Evolutionary conservation across 2,113 vertebrate genomes (phyloP), one percentile per base, ranked within the genome.

Genomic region (Hemiprocne comata): DNA sequence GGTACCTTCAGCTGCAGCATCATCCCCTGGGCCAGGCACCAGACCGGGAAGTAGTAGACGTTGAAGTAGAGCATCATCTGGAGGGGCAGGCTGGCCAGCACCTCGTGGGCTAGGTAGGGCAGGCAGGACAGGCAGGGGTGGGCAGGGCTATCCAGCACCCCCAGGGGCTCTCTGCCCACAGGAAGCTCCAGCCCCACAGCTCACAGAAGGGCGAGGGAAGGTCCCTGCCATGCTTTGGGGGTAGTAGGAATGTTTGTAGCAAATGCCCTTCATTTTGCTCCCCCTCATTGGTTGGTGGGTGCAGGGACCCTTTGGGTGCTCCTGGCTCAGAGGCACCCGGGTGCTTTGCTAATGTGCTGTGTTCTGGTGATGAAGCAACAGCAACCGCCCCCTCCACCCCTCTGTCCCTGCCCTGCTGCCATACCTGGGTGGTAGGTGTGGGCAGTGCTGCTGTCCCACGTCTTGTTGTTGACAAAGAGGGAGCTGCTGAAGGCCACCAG

Each of bases 51-150:
- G 94, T 97, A 99, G 94, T 97, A 98, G 90, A 87, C 89, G 9
- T 98, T 99, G 97, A 99, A 99, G 95, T 98, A 99, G 20, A 99
- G 97, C 67, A 98, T 94, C 98, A 99, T 98, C 97, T 99, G 98
- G 29, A 99, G 98, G 7, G 98, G 98, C n/a, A 99, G 98, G 87
- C 98, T 97, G 81, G 98, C 97, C 54, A 98, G 97, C 78, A 98
- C 81, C 87, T 98, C 95, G 0, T 96, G 97, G 54, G 88, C 98
- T 98, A 28, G 67, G 60, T 11, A 26, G 24, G n/a, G 60, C 12
- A 26, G 21, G 38, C 66, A 66, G 42, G 20, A n/a, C n/a, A n/a
- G n/a, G n/a, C n/a, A n/a, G n/a, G n/a, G 28, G 33, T 85, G 34
- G 34, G 50, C 61, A 71, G 44, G 60, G 60, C 33, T 77, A 44